phyloP scores from a whole-genome alignment of 2,113 vertebrate genomes.

The Eclectus roratus region DNA sequence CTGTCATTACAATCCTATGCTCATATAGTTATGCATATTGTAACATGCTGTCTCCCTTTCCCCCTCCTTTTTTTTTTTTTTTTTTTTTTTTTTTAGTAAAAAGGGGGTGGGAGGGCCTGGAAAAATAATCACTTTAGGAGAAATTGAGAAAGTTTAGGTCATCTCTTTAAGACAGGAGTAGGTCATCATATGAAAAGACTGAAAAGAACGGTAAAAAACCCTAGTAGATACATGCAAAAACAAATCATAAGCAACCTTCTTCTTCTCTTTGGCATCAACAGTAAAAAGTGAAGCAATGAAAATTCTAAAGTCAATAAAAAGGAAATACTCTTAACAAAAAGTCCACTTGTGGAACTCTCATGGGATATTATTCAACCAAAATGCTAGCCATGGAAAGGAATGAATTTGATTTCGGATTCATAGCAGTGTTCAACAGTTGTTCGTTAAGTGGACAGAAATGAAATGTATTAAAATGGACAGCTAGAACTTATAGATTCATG shows the following conservation, averaged over 20 bases:
- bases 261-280: not conserved
- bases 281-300: not conserved
- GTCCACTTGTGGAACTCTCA: not conserved
- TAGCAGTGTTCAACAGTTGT: not conserved
- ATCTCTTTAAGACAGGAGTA: not conserved
- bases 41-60: not conserved
- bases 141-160: not conserved
- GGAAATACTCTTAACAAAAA: not conserved
- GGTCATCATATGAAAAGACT: not conserved
- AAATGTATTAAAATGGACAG: not conserved
- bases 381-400: not conserved
- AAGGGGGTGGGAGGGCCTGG: not conserved
- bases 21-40: not conserved
- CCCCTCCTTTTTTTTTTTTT: accelerated
- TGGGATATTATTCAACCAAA: not conserved
- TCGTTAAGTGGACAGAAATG: not conserved
- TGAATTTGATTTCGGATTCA: not conserved
- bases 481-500: not conserved
- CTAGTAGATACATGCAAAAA: not conserved
- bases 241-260: not conserved
- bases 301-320: not conserved
- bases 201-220: not conserved
- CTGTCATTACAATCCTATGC: not conserved
- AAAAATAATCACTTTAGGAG: not conserved
- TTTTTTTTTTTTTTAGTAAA: not conserved